Conservation (phyloP, 2,888 invertebrate genomes). For the Harpalus rubripes region DNA sequence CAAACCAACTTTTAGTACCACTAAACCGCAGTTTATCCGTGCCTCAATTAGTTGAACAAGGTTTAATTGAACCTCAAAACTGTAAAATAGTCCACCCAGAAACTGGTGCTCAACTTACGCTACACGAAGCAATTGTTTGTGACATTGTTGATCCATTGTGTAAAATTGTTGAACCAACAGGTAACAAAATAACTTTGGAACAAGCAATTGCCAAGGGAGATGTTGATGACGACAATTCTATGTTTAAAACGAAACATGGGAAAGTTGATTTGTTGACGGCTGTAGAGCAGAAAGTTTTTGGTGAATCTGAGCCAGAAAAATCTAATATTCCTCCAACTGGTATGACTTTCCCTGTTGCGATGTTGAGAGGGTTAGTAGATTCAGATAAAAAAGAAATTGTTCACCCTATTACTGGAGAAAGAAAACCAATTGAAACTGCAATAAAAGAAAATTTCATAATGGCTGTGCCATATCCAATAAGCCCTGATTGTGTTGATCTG, state of each 20-base stretch:
- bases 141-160: constrained; percentile 93
- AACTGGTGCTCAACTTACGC: constrained; percentile 87
- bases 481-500: constrained; percentile 83
- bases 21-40: constrained; percentile 89
- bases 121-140: constrained; percentile 91
- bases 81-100: constrained; percentile 92
- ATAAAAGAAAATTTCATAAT: constrained; percentile 88
- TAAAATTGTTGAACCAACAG: constrained; percentile 82
- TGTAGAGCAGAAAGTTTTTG: constrained; percentile 84
- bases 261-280: constrained; percentile 85
- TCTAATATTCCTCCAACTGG: constrained; percentile 86
- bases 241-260: constrained; percentile 82
- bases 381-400: constrained; percentile 82
- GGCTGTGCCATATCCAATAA: constrained; percentile 87
- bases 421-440: constrained; percentile 84
- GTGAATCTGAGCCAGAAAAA: constrained; percentile 72
- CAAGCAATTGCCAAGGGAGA: constrained; percentile 87
- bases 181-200: constrained; percentile 85
- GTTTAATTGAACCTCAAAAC: constrained; percentile 86
- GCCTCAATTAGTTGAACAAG: constrained; percentile 91
- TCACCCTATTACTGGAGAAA: constrained; percentile 86
- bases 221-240: constrained; percentile 85
- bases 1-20: constrained; percentile 88
- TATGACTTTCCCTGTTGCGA: constrained; percentile 90
- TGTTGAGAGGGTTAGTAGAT: constrained; percentile 87